Evolutionary conservation across 2,113 vertebrate genomes (phyloP), one percentile per base, ranked within the genome.

Genomic region (Diadophis punctatus): DNA sequence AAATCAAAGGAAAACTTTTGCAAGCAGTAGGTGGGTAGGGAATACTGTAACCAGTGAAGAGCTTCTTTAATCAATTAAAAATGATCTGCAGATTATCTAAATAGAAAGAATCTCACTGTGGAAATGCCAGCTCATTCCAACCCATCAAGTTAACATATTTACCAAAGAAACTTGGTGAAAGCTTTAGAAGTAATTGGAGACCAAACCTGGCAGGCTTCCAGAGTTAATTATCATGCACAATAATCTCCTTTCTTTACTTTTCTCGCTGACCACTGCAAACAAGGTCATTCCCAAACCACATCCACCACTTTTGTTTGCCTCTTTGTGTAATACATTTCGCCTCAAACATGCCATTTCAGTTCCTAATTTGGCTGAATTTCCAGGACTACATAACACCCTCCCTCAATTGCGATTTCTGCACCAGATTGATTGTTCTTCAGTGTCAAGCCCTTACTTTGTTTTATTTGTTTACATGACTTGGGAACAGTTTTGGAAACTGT

Each of bases 151-250:
- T 1, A 20, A 58, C 91, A 23, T 12, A 23, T 20, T 68, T 86
- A 53, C 86, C 6, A 34, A 96, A 86, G 43, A 18, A 53, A 0
- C 92, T 92, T 5, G 86, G 90, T 10, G 0, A 0, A 49, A 91
- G 91, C 93, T 92, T 90, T 91, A 90, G 86, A 95, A 95, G 93
- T 60, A 93, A 92, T 94, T 89, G 91, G 92, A 94, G 92, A 93
- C 53, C 80, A 43, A 88, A 53, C 90, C 80, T n/a, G 4, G 94
- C 93, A 92, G 90, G 91, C 91, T 0, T 56, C 95, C 93, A 91
- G 12, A 94, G 90, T 93, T 96, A 93, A 95, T 95, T 95, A 95
- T 95, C 90, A 85, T 86, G 89, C 86, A 91, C 91, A 34, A 84
- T 80, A 91, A 95, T 95, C 91, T 91, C 93, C 90, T 89, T 92